phyloP scores from a whole-genome alignment of 2,888 invertebrate species.

The Dysmachus trigonus region DNA sequence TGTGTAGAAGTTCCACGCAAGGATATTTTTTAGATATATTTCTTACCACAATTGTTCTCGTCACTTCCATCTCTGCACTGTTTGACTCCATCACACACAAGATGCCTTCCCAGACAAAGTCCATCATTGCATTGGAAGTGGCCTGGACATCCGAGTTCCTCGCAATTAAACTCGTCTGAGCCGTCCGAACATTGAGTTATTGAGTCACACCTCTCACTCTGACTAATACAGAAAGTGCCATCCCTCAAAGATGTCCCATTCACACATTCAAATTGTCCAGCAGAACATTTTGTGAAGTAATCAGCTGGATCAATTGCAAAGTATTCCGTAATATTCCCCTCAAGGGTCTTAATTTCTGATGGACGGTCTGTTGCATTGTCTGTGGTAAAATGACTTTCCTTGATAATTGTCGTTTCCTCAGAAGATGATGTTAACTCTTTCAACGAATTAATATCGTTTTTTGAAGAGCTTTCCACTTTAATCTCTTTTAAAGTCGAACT shows the following conservation, averaged over 20 bases:
- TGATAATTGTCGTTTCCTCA: background rate
- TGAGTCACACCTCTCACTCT: constrained; percentile 68
- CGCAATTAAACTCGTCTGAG: constrained; percentile 70
- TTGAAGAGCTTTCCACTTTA: background rate
- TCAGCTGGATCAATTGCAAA: constrained; percentile 42
- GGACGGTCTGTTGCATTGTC: background rate
- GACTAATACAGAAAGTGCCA: constrained; percentile 68
- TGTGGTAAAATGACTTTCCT: background rate
- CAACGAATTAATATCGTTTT: background rate
- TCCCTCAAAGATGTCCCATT: constrained; percentile 69
- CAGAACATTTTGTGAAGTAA: constrained; percentile 67
- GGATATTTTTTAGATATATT: background rate
- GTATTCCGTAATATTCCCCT: background rate
- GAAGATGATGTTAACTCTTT: background rate
- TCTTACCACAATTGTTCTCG: constrained; percentile 68
- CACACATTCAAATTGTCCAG: constrained; percentile 69
- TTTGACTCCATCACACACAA: constrained; percentile 71
- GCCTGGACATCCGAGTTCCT: constrained; percentile 68
- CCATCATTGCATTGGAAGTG: constrained; percentile 70
- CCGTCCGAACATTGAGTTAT: constrained; percentile 71
- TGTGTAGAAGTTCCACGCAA: no score
- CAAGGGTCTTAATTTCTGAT: background rate
- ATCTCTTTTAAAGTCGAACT: background rate
- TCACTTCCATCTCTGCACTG: constrained; percentile 72
- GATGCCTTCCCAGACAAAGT: constrained; percentile 69